Conservation (phyloP, 2,888 invertebrate species). For the Neoascia interrupta region DNA sequence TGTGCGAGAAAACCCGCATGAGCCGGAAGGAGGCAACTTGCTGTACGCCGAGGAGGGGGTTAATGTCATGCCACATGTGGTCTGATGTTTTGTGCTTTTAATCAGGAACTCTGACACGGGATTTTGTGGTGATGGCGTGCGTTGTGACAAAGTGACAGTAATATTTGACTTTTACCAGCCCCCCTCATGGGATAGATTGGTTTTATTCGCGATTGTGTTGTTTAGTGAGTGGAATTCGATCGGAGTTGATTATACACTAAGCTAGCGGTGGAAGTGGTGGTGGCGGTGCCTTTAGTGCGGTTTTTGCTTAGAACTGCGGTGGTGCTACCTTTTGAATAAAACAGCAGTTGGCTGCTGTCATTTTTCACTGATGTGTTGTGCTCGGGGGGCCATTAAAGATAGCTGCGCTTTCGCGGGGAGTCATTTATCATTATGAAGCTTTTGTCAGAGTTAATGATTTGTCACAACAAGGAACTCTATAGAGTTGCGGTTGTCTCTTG, state of each 20-base stretch:
- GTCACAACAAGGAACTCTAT: too few relatives aligned
- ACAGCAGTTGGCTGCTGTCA: too few relatives aligned
- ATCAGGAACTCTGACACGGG: slow-evolving; percentile 52
- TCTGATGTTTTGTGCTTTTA: slow-evolving; percentile 50
- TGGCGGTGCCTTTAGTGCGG: slow-evolving; percentile 19
- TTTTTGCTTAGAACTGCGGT: too few relatives aligned
- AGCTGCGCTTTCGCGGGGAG: too few relatives aligned
- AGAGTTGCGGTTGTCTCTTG: too few relatives aligned
- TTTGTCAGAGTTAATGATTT: too few relatives aligned
- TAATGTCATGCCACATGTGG: slow-evolving; percentile 55
- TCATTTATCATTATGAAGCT: too few relatives aligned
- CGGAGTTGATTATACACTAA: slow-evolving; percentile 20
- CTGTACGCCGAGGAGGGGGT: slow-evolving; percentile 11
- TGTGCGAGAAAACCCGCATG: background rate
- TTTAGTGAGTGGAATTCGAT: slow-evolving; percentile 20
- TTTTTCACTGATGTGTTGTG: too few relatives aligned
- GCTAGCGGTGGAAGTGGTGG: background rate
- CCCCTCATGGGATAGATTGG: slow-evolving; percentile 20
- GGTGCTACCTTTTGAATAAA: too few relatives aligned
- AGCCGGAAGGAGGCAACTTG: background rate
- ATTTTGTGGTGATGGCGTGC: slow-evolving; percentile 12
- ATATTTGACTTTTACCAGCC: slow-evolving; percentile 45
- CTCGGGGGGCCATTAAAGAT: too few relatives aligned
- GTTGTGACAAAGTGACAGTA: slow-evolving; percentile 55
- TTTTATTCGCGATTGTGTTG: slow-evolving; percentile 18